Evolutionary conservation across 1,140 invertebrate genomes (phyloP).

Genomic region (Scaptomyza montana): DNA sequence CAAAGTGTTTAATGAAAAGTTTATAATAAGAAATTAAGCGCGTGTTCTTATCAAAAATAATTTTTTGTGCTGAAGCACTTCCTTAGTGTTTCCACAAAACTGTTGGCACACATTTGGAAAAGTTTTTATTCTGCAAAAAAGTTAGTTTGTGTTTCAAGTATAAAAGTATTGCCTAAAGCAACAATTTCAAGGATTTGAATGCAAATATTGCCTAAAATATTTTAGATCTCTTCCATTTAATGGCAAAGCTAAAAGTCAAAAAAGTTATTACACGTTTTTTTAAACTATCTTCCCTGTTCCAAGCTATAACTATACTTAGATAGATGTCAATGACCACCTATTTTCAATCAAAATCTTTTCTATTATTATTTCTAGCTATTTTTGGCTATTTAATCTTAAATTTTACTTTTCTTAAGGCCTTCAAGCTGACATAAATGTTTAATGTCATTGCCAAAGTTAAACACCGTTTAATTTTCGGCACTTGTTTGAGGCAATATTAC

Average conservation of each 20-base stretch:
- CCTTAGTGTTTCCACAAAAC: background rate
- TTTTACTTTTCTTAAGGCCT: too few species aligned
- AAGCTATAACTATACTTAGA: too few species aligned
- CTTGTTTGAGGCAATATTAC: conserved; percentile 28
- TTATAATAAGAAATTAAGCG: background rate
- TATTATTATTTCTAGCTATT: background rate
- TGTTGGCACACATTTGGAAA: conserved; percentile 11
- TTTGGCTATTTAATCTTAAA: background rate
- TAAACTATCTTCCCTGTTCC: too few species aligned
- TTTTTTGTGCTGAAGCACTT: conserved; percentile 3
- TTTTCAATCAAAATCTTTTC: background rate
- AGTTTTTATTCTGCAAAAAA: conserved; percentile 28
- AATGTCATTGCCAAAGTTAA: conserved; percentile 3
- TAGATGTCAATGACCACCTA: background rate
- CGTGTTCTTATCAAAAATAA: conserved; percentile 10
- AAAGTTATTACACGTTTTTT: too few species aligned
- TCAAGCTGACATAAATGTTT: background rate
- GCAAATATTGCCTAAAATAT: background rate
- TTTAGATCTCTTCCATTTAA: background rate
- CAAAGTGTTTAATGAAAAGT: conserved; percentile 39
- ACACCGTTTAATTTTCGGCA: background rate
- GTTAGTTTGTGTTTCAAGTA: conserved; percentile 20
- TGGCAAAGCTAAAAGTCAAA: background rate
- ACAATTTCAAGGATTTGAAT: background rate
- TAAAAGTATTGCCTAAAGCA: conserved; percentile 8